phyloP scores from a whole-genome alignment of 2,113 vertebrate species.

The Lamprotornis superbus region DNA sequence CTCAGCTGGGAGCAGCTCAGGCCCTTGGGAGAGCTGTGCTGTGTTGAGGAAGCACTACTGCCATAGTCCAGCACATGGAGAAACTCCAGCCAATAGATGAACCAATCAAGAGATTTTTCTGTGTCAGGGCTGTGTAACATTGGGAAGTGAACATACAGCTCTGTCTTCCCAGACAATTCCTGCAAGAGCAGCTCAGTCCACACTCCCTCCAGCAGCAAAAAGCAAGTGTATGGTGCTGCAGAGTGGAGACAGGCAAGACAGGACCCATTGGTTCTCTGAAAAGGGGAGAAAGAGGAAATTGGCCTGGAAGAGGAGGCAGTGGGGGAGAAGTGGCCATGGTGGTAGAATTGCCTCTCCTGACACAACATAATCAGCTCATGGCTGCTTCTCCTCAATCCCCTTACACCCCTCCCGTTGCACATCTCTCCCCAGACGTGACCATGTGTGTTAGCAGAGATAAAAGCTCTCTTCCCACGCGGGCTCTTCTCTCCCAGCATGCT shows the following conservation, averaged over 20 bases:
- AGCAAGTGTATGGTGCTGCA: not conserved
- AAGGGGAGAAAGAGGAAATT: not conserved
- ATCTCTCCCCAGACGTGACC: not conserved
- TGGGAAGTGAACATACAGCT: not conserved
- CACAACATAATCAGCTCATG: not conserved
- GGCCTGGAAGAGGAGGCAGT: not conserved
- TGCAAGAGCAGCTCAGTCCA: not conserved
- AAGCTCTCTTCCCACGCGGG: not conserved
- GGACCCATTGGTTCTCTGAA: not conserved
- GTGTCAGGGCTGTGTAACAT: not conserved
- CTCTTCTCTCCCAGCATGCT: not conserved
- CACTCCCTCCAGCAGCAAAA: not conserved
- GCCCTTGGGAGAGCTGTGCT: not conserved
- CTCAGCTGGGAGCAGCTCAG: not conserved
- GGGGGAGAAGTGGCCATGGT: not conserved
- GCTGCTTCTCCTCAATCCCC: not conserved
- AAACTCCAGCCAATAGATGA: not conserved
- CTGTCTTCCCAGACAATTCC: not conserved
- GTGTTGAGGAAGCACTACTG: not conserved
- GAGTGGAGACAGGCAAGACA: not conserved
- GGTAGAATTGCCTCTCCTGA: not conserved
- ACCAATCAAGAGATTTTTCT: not conserved
- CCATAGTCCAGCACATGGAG: fast-evolving
- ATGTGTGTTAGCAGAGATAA: constrained; percentile 33
- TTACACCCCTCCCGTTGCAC: not conserved